Percentiles rank a stretch among this genome's conserved stretches.
These are phyloP conservation scores for Glyphotaelius pellucidus DNA, from an alignment of 2,888 invertebrate genomes.

Conservation along the genomic window DNA sequence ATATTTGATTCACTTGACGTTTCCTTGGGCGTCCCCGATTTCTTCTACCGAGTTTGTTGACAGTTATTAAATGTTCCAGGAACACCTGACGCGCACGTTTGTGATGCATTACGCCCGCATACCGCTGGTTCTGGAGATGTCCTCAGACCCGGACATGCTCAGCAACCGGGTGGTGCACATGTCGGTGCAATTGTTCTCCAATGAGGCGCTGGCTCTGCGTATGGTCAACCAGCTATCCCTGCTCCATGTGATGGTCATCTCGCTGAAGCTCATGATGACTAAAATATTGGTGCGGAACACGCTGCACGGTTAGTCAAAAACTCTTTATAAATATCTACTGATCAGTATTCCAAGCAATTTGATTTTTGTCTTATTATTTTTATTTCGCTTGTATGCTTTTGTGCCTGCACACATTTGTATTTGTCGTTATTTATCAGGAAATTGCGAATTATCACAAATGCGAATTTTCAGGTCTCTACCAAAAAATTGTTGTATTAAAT, in stretches of 20 bases:
- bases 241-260: conserved; percentile 94
- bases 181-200: conserved; percentile 97
- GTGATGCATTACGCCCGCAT: conserved; percentile 97
- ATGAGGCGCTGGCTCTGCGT: conserved; percentile 91
- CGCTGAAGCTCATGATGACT: conserved; percentile 94
- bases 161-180: conserved; percentile 98
- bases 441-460: no score
- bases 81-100: conserved; percentile 94
- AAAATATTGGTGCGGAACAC: conserved; percentile 92
- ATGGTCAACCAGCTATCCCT: conserved; percentile 95
- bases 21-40: no score
- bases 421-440: no score
- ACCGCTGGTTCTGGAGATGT: conserved; percentile 91
- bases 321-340: background rate
- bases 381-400: no score
- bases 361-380: no score
- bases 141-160: conserved; percentile 91
- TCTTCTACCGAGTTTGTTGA: background rate
- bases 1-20: no score
- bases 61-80: conserved; percentile 74
- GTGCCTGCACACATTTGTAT: no score
- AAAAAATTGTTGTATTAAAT: no score
- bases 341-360: no score
- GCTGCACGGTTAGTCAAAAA: conserved; percentile 82
- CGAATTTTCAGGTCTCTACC: no score